Base-by-base conservation (phyloP, 2,888 invertebrate species). In the Brachynemurus nebulosus region DNA sequence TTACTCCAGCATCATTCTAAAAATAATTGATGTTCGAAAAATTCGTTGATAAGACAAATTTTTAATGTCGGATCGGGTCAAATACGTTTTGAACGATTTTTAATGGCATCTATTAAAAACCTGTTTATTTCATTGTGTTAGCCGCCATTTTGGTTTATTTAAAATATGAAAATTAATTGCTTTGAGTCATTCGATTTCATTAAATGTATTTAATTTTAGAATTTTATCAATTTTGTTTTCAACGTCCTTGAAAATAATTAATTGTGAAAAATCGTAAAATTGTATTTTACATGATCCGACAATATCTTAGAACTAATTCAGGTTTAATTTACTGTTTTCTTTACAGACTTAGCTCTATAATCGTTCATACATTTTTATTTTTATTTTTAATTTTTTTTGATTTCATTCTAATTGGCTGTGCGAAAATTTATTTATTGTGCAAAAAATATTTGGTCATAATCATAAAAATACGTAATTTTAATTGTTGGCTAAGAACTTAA, bases 1-100 rank as follows among this genome's bases (percentile, higher is more conserved):
- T 18, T 42, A 27, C 21, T 40, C 37, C 37, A 37, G 20, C 37
- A 37, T 37, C 18, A 37, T 30, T 30, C 14, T 8, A 12, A n/a
- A n/a, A 12, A 14, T 30, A n/a, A 30, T 30, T 30, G 30, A 30
- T 30, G 30, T 30, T 30, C 30, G 30, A 30, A 30, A 30, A 12
- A 12, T 30, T 30, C 30, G 30, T 30, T 30, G 14, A 30, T 30
- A 30, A 30, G 30, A n/a, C 30, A 12, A 30, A 30, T 12, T 30
- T 30, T 30, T 4, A 30, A 30, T 30, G 30, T 30, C 30, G 30
- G 30, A 30, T 30, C 30, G 30, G 30, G 14, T 30, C n/a, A 30
- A 30, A 30, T 30, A 30, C 6, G 30, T 12, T 30, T 30, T 27
- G 4, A 11, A 9, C 14, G n/a, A 30, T 30, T 5, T 11, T 12